phyloP scores from a whole-genome alignment of 2,113 vertebrate genomes.

The Solenodon paradoxus region DNA sequence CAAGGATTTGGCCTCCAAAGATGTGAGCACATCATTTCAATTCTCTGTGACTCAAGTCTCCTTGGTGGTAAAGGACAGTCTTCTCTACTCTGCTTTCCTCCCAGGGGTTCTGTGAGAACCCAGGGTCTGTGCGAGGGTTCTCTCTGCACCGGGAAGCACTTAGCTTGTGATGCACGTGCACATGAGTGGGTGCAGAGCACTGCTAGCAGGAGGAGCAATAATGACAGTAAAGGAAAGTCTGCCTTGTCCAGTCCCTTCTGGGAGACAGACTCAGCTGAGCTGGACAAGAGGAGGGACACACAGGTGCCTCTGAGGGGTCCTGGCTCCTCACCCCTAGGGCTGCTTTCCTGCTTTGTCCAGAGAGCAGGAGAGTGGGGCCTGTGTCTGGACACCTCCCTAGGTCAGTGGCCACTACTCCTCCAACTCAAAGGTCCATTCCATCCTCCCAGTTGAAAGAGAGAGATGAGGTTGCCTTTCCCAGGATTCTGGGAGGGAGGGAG shows the following conservation, averaged over 20 bases:
- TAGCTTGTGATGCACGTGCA: fast-evolving
- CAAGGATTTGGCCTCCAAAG: background rate
- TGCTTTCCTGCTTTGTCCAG: too few relatives aligned
- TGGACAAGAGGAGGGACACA: background rate
- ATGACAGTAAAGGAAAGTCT: too few relatives aligned
- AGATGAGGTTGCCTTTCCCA: background rate
- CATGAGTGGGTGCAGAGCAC: fast-evolving
- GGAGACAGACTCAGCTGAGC: background rate
- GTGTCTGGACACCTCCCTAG: background rate
- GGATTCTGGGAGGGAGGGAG: background rate
- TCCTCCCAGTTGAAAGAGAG: background rate
- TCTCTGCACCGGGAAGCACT: background rate
- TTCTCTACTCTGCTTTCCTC: background rate
- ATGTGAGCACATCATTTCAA: background rate
- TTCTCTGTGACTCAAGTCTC: background rate
- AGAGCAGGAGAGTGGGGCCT: background rate
- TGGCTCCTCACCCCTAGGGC: too few relatives aligned
- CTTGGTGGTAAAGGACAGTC: background rate
- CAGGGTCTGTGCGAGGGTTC: background rate
- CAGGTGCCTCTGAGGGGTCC: background rate
- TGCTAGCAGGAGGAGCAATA: background rate
- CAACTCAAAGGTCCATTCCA: background rate
- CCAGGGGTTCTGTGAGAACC: background rate
- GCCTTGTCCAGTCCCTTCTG: background rate
- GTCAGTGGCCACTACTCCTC: background rate